Evolutionary conservation across 30 jellyfish, hydroid and myxozoan species (phyloP).

Genomic region (Nemopilema nomurai): DNA sequence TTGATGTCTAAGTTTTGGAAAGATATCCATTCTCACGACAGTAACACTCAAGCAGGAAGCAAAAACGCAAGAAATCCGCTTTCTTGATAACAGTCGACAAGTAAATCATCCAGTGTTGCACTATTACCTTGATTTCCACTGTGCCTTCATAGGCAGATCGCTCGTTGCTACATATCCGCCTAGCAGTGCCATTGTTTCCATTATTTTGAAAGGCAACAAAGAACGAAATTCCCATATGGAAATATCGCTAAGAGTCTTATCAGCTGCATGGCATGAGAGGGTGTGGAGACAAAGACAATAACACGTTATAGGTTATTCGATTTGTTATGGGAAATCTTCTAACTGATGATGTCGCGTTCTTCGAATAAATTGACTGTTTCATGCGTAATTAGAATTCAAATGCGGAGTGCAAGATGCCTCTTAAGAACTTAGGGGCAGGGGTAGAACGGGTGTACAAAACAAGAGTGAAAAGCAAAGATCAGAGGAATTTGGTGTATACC

Average conservation of each 20-base stretch:
- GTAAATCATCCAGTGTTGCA: constrained; percentile 20
- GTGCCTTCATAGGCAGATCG: constrained; percentile 38
- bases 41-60: not conserved
- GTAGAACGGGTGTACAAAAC: not conserved
- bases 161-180: constrained; percentile 55
- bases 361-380: not conserved
- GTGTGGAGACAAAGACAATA: not conserved
- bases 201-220: constrained; percentile 18
- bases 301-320: not conserved
- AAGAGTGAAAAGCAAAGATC: not conserved
- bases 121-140: not conserved
- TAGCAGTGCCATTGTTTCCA: constrained; percentile 3
- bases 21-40: not conserved
- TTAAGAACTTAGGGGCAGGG: not conserved
- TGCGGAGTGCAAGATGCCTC: not conserved
- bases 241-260: not conserved
- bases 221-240: not conserved
- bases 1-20: constrained; percentile 22
- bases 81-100: constrained; percentile 27
- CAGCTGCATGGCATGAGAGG: not conserved
- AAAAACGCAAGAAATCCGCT: not conserved
- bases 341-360: not conserved
- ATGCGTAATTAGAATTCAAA: not conserved
- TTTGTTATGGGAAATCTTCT: not conserved
- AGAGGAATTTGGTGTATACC: too few relatives aligned